Base-by-base conservation (phyloP, 1,140 invertebrate species). In the Pseudachorutes palmiensis region DNA sequence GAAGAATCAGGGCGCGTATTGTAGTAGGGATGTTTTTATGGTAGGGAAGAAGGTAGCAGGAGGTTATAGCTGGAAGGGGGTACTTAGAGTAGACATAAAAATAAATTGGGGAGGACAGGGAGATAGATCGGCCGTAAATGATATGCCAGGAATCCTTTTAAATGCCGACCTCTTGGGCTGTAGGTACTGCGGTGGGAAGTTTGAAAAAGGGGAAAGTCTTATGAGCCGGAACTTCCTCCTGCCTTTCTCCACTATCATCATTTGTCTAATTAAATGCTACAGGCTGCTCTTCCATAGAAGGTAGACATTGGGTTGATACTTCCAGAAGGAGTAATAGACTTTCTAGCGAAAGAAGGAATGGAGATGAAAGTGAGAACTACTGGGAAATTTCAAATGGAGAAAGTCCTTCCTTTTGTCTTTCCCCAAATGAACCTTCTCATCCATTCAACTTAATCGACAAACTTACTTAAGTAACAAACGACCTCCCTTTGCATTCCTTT, bases 261-360 rank as follows among this genome's bases (percentile, higher is more conserved):
- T 70, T 70, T 70, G 69, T 70, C 69, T 70, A 70, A 70, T 70
- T 70, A 70, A 70, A 67, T 66, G 65, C 60, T 62, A 62, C 31
- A 41, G 30, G 60, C 60, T 63, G 26, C 59, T 61, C 33, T 31
- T 61, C n/a, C n/a, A n/a, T n/a, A n/a, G n/a, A n/a, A n/a, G n/a
- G n/a, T n/a, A n/a, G n/a, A n/a, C n/a, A n/a, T n/a, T n/a, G n/a
- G n/a, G n/a, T n/a, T n/a, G n/a, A n/a, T n/a, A n/a, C n/a, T n/a
- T n/a, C n/a, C n/a, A n/a, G n/a, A n/a, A n/a, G n/a, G n/a, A n/a
- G n/a, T n/a, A n/a, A n/a, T n/a, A n/a, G n/a, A n/a, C n/a, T n/a
- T n/a, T 19, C 36, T 45, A 9, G 9, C 36, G 9, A 12, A 45
- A 45, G 36, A 45, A 45, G 9, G 36, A 45, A 9, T 45, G 19